Base-by-base conservation (phyloP, 2,888 invertebrate species). In the Sympetrum striolatum region DNA sequence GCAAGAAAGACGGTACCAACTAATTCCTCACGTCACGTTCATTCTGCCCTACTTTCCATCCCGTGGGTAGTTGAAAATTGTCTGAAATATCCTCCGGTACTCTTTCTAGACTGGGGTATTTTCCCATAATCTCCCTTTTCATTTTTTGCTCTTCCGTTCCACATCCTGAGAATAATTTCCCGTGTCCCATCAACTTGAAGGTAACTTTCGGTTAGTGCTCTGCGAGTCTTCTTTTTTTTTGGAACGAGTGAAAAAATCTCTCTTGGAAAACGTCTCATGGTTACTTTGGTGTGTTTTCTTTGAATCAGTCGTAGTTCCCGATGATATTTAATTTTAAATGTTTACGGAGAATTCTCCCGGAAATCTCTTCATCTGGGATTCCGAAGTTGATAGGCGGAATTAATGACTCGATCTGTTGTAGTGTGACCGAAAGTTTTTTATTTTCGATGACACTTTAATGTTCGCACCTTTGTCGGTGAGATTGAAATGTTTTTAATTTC, bases 31-130 rank as follows among this genome's bases (percentile, higher is more conserved):
- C 60, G 60, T 60, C 86, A 37, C 64, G 86, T 60, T n/a, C n/a
- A 6, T n/a, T 86, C 86, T 37, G 86, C 35, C 86, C 86, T 86
- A 86, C 86, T 86, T 86, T 86, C 86, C 86, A 86, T 86, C 60
- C 60, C 80, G 73, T 73, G 73, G 73, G 73, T 73, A 73, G 73
- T 73, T 25, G 25, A 14, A 73, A 73, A 73, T 73, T 31, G 10
- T 73, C 73, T 12, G 73, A 22, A 73, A 73, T 73, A 25, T 25
- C 53, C 73, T 73, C 31, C 73, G 73, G 14, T 73, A 31, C 73
- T 73, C 73, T 73, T 73, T 73, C 22, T 31, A 73, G 25, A 31
- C 73, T 31, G 12, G 31, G 31, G 12, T 31, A 73, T 73, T 73
- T 73, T 73, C 73, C 73, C 73, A 73, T 73, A 73, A 31, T 73